Conservation (phyloP, 2,888 invertebrate species). For the Rhingia campestris region DNA sequence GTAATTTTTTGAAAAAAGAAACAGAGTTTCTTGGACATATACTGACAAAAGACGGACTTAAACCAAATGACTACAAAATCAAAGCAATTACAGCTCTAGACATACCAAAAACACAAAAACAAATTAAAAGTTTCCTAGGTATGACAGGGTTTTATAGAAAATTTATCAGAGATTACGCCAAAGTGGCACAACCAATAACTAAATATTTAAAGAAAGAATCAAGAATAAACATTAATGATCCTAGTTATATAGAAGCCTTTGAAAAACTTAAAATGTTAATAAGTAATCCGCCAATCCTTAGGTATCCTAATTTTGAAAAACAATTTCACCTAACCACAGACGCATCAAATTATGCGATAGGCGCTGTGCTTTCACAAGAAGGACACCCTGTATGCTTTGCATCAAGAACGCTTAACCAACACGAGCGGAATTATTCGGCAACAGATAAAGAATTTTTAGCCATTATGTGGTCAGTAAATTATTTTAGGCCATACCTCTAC, state of each 20-base stretch:
- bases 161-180: no score
- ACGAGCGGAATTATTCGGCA: no score
- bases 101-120: conserved; percentile 83
- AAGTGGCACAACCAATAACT: no score
- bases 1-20: conserved; percentile 3
- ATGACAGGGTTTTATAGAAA: no score
- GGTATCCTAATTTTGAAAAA: not conserved
- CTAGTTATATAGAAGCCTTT: conserved; percentile 1
- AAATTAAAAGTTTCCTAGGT: conserved; percentile 71
- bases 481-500: no score
- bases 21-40: conserved; percentile 27
- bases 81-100: not conserved
- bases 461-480: no score
- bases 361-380: not conserved
- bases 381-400: no score
- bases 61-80: not conserved
- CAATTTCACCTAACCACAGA: not conserved
- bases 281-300: not conserved
- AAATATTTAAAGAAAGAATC: no score
- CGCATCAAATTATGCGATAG: not conserved
- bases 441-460: no score
- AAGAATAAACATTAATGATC: no score
- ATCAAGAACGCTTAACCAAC: no score
- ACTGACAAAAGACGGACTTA: conserved; percentile 1
- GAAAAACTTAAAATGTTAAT: not conserved